Base-by-base conservation (phyloP, 2,888 invertebrate genomes). In the Lasioglossum malachurum region DNA sequence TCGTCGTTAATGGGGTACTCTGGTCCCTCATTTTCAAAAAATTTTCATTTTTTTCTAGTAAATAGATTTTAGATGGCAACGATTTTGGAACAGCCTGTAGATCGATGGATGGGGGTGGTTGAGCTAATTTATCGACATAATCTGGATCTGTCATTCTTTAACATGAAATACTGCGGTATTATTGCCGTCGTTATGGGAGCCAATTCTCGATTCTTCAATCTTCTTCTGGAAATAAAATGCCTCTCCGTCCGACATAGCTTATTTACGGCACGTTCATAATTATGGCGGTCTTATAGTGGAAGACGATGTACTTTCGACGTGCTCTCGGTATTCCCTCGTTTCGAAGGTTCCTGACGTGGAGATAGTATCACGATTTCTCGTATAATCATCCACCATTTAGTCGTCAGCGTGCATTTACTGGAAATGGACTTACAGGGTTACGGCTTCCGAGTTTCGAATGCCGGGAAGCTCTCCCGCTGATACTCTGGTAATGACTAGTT, bases 271-370 rank as follows among this genome's bases (percentile, higher is more conserved):
- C 57, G 80, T 41, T 82, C 72, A 67, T 85, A 84, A 84, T 84
- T 83, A 75, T 77, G 78, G 83, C 82, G 44, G 88, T 89, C 86
- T 83, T 87, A 82, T 72, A 46, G 41, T 31, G 88, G 60, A 78
- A 78, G 76, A 77, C 67, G 67, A 35, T 35, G 35, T 60, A 49
- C 41, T 60, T 57, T 64, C 14, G 35, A 72, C 74, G 67, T 67
- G 8, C 41, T 60, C n/a, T 8, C 71, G 27, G 35, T 41, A 38
- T 81, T 80, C 81, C 53, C 69, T 53, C 83, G 69, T 86, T 74
- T 83, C 53, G 80, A 49, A 53, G 60, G 60, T 35, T 80, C 31
- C 23, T 46, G 14, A 27, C 75, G 38, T 5, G 57, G 23, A 0
- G 16, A 60, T 44, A 73, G 67, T 38, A 8, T 4, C 23, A 19